Evolutionary conservation across 1,140 invertebrate genomes (phyloP), one percentile per base, ranked within the genome.

Genomic region (Plodia interpunctella): DNA sequence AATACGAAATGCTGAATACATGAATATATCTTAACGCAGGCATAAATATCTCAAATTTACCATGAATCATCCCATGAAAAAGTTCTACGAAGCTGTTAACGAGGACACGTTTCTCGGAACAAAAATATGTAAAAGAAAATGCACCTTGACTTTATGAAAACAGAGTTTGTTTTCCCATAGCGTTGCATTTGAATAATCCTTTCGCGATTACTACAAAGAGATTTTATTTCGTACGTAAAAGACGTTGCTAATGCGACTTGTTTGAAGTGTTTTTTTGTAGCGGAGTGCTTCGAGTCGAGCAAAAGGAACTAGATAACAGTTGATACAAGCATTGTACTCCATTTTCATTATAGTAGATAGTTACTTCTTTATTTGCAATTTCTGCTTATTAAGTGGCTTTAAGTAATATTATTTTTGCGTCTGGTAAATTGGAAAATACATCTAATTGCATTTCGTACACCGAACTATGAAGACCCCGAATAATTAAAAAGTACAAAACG

Each of bases 161-260:
- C 28, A 56, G 11, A 55, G 57, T 35, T 15, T 59, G 50, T 51
- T 28, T 32, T 44, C 38, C 38, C 15, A 44, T 44, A 44, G 15
- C 9, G 38, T 44, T 44, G 13, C 19, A 44, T 32, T 61, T 53
- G 55, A 53, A 62, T 68, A 72, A 72, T 72, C 66, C 67, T 68
- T 72, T 58, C 19, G 55, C 50, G 62, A 63, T 71, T 62, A 57
- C 56, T 65, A 66, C 59, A 67, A 73, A 70, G 52, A 55, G 59
- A 65, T 59, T 65, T 65, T 44, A 44, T 44, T 44, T 30, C 35
- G 44, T 72, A 63, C 60, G 56, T 64, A 55, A 55, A 65, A 67
- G 70, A 69, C 67, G 62, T 66, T 69, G 50, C 49, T 69, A 69
- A 69, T 69, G 70, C 53, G 60, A 66, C 62, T 72, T 66, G 70